Evolutionary conservation across 2,797 vertebrate genomes (phyloP).

Genomic region (Microcaecilia unicolor): DNA sequence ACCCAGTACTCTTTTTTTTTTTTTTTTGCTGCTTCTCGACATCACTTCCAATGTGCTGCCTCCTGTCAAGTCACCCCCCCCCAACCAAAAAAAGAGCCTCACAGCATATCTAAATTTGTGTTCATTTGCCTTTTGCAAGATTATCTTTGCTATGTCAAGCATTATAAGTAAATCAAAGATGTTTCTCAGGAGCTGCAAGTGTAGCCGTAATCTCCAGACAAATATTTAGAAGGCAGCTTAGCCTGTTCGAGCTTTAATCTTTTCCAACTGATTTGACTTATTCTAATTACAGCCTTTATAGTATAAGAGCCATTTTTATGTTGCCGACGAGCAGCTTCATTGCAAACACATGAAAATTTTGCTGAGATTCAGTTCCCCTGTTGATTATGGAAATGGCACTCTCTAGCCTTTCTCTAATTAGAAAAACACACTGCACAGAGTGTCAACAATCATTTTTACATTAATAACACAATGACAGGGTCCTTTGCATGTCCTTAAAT

Average conservation of each 20-base stretch:
- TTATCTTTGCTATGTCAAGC: constrained; percentile 54
- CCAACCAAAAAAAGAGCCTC: constrained; percentile 32
- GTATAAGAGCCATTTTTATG: constrained; percentile 65
- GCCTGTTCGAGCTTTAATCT: constrained; percentile 56
- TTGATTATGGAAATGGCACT: constrained; percentile 57
- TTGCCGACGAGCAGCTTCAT: constrained; percentile 55
- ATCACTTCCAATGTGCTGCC: constrained; percentile 37
- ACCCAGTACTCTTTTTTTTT: constrained; percentile 38
- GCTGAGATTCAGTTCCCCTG: constrained; percentile 57
- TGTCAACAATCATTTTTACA: constrained; percentile 52
- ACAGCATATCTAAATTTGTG: constrained; percentile 53
- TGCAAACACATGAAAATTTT: constrained; percentile 59
- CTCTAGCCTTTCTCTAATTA: constrained; percentile 59
- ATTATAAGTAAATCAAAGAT: constrained; percentile 60
- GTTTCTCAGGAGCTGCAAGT: constrained; percentile 48
- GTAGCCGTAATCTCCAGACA: constrained; percentile 61
- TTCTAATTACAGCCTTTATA: constrained; percentile 71
- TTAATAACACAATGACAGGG: constrained; percentile 45
- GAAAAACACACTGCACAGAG: constrained; percentile 58
- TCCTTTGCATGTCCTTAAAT: constrained; percentile 44
- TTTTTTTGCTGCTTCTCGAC: too few species aligned
- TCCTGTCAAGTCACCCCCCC: constrained; percentile 51
- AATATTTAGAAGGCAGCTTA: constrained; percentile 67
- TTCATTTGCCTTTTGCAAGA: constrained; percentile 50
- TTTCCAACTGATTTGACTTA: constrained; percentile 73